These are phyloP conservation scores for Poecilus cupreus DNA, from an alignment of 2,888 invertebrate genomes.

Conservation along the genomic window DNA sequence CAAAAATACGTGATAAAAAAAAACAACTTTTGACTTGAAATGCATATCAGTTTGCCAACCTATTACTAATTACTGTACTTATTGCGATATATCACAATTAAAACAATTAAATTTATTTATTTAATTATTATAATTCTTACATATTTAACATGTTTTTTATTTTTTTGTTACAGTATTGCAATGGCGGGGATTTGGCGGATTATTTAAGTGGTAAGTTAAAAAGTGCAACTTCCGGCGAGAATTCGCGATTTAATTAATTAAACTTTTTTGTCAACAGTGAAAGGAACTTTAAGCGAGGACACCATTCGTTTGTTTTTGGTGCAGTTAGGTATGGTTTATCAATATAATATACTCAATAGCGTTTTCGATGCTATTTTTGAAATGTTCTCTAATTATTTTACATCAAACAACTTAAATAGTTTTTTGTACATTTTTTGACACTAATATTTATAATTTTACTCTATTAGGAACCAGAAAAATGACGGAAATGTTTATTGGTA, in stretches of 20 bases:
- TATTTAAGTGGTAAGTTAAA: slow-evolving; percentile 85
- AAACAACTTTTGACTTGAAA: no score
- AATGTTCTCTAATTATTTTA: neutral
- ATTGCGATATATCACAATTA: no score
- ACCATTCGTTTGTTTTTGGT: slow-evolving; percentile 96
- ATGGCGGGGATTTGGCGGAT: slow-evolving; percentile 99
- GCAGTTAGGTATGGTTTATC: slow-evolving; percentile 84
- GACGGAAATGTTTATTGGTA: no score
- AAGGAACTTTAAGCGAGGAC: slow-evolving; percentile 97
- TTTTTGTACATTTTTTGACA: no score
- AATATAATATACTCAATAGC: no score
- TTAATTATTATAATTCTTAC: neutral
- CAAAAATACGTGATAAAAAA: no score
- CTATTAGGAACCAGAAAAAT: no score
- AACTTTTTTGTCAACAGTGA: slow-evolving; percentile 75
- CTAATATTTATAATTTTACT: no score
- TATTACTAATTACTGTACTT: no score
- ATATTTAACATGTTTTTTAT: neutral
- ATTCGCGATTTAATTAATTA: neutral
- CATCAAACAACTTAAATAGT: no score
- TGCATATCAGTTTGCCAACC: no score
- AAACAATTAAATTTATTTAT: neutral
- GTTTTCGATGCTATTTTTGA: neutral
- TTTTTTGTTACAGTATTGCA: slow-evolving; percentile 88
- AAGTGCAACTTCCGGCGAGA: neutral